phyloP scores from a whole-genome alignment of 2,113 vertebrate genomes.

The Hemiprocne comata region DNA sequence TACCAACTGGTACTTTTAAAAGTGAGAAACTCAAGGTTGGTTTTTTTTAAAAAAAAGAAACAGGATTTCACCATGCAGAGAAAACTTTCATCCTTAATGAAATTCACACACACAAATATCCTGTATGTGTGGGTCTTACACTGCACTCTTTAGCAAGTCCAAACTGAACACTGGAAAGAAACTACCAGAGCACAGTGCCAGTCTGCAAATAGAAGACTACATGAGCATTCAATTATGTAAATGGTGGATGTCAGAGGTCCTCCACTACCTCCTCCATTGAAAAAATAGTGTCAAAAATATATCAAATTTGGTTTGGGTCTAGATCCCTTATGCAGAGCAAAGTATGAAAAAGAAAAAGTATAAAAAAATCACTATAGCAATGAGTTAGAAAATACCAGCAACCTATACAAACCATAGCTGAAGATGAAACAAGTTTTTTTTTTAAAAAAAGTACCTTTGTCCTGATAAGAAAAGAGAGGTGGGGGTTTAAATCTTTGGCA shows the following conservation, averaged over 20 bases:
- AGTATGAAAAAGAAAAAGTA: background rate
- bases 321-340: background rate
- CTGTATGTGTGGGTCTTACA: accelerated
- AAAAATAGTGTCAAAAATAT: background rate
- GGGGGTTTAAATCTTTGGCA: background rate
- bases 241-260: background rate
- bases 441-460: background rate
- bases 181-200: background rate
- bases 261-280: background rate
- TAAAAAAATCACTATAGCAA: background rate
- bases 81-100: background rate
- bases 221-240: background rate
- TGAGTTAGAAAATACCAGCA: background rate
- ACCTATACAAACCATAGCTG: background rate
- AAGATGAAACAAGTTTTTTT: background rate
- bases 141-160: background rate
- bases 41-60: background rate
- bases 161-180: background rate
- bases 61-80: background rate
- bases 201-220: background rate
- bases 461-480: background rate
- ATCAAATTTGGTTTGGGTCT: background rate
- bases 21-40: background rate
- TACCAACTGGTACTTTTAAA: background rate
- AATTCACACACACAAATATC: background rate